Base-by-base conservation (phyloP, 2,888 invertebrate species). In the Thumatha senex region DNA sequence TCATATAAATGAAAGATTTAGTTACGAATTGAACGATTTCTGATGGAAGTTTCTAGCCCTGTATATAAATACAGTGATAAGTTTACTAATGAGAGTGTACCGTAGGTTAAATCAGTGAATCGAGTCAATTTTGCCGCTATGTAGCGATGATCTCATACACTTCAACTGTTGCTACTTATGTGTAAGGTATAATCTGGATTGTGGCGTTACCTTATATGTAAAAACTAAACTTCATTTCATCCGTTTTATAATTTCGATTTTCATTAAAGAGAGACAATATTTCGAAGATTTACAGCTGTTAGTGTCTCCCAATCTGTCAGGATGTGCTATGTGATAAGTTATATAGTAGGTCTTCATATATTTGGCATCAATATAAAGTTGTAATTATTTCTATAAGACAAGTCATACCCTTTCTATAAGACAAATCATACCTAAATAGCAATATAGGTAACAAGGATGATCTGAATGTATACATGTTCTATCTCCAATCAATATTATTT, bases 91-190 rank as follows among this genome's bases (percentile, higher is more conserved):
- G 63, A 64, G 74, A 65, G 63, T 76, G 72, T 79, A 57, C 67
- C 55, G 66, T 86, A 81, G 78, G 72, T 71, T 74, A 74, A 77
- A 82, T 74, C 78, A 81, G 84, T 86, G 84, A 79, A 80, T 82
- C 82, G 85, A 86, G 86, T 87, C 84, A 87, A 86, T 85, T 86
- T 80, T 81, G 71, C 75, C 75, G 81, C 84, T 77, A 67, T 72
- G 68, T 62, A 56, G 86, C 82, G 76, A 84, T 87, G 90, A 90
- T 90, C 90, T 90, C 89, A 89, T 78, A 76, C 80, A 82, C 80
- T 73, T 71, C 70, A 31, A 78, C 78, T 82, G 77, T 79, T 78
- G 76, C 73, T 83, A 82, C 72, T 74, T 75, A 70, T 64, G 53
- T 74, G 65, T 82, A 73, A 75, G 43, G 71, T 73, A 67, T 66